A percentile compares a stretch with the other conserved stretches of the same genome.
phyloP scores from a whole-genome alignment of 1,140 invertebrate genomes.

The Limonius californicus region DNA sequence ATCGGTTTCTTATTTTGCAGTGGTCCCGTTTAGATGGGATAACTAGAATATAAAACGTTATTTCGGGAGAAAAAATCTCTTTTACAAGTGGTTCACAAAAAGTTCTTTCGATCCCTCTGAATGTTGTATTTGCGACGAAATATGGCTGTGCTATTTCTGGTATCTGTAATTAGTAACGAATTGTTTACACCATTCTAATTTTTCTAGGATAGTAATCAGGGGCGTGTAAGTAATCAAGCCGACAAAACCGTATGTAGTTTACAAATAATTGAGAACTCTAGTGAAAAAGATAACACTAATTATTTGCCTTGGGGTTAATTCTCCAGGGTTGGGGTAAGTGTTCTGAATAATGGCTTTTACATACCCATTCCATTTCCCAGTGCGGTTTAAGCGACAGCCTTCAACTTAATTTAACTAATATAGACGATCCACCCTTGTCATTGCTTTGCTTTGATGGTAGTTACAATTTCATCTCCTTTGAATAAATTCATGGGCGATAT shows the following conservation, averaged over 20 bases:
- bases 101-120: too few species aligned
- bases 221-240: too few species aligned
- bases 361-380: conserved; percentile 4
- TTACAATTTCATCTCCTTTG: conserved; percentile 3
- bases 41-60: neutral
- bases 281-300: conserved; percentile 1
- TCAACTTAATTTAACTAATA: conserved; percentile 15
- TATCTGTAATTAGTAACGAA: too few species aligned
- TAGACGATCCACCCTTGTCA: conserved; percentile 8
- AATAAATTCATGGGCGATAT: neutral
- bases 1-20: neutral
- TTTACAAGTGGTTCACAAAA: too few species aligned
- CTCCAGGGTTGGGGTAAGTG: neutral
- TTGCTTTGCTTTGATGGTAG: conserved; percentile 5
- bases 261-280: neutral
- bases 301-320: conserved; percentile 6
- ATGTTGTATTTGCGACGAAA: too few species aligned
- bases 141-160: too few species aligned
- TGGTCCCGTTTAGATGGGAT: neutral
- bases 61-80: neutral
- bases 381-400: conserved; percentile 11
- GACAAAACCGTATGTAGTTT: neutral
- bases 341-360: conserved; percentile 13
- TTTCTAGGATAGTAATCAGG: too few species aligned
- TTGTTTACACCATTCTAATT: too few species aligned